Evolutionary conservation across 2,113 vertebrate genomes (phyloP), one percentile per base, ranked within the genome.

Genomic region (Oceanodroma tethys): DNA sequence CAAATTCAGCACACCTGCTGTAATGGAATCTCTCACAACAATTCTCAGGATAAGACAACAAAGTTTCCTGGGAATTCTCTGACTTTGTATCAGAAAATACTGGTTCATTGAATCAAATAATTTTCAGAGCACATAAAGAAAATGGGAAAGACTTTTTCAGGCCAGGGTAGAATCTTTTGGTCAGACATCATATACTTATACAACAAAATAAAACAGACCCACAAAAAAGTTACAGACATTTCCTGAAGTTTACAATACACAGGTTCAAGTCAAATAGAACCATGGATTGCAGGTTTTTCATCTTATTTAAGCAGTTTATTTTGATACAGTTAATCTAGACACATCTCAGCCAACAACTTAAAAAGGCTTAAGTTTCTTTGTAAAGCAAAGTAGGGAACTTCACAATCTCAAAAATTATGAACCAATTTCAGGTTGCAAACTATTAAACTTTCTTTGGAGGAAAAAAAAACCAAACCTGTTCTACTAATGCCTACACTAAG

Each of bases 341-440:
- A 21, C 11, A 2, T 60, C 23, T 72, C 52, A 62, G 13, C 26
- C 50, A 76, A 21, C 25, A 42, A 36, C 36, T 47, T 78, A 4
- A 42, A 53, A 78, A 71, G 10, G 21, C 58, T 60, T 55, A 42
- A 38, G 3, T 43, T 83, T 75, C 40, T 58, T 60, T 23, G 5
- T 48, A 43, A 68, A 82, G 14, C 22, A 26, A 59, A 63, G 15
- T 6, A 68, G 2, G 5, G 9, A 47, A 34, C 12, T 38, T 42
- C 6, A 58, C 40, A 88, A 45, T 17, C 4, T 25, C n/a, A 25
- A 56, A 68, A 86, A 11, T 7, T 36, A 36, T 29, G 25, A 65
- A 34, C 6, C 0, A 6, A 21, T 68, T 68, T 58, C 34, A 66
- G 7, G 3, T 13, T 6, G 0, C 25, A 86, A 86, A 45, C 0